phyloP scores from a whole-genome alignment of 2,888 invertebrate genomes.

The Cerceris rybyensis region DNA sequence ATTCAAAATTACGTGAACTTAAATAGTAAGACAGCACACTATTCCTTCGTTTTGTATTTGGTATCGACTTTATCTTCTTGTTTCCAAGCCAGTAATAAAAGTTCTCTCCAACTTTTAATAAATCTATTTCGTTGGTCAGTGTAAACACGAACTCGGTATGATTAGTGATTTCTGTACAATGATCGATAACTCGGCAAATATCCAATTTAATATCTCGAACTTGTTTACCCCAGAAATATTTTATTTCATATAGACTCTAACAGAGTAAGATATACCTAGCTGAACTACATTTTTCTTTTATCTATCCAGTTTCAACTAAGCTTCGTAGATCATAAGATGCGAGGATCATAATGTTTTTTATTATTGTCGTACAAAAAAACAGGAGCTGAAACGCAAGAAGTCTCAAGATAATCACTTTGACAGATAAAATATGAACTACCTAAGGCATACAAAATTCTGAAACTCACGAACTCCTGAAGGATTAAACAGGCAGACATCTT shows the following conservation, averaged over 20 bases:
- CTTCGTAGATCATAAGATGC: no score
- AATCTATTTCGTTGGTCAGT: slow-evolving; percentile 31
- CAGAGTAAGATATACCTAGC: no score
- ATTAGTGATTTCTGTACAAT: slow-evolving; percentile 32
- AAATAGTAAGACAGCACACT: not conserved
- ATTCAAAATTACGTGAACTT: not conserved
- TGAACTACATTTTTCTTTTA: no score
- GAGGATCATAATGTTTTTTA: no score
- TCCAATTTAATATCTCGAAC: slow-evolving; percentile 44
- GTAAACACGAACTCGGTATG: slow-evolving; percentile 45
- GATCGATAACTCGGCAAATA: slow-evolving; percentile 29
- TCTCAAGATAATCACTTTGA: no score
- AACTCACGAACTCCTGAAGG: no score
- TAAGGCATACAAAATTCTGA: no score
- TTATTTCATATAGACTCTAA: slow-evolving; percentile 26
- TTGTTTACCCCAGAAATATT: slow-evolving; percentile 7
- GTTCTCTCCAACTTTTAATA: slow-evolving; percentile 45
- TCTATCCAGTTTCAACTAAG: no score
- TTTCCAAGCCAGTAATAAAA: slow-evolving; percentile 40
- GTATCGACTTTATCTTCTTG: slow-evolving; percentile 6
- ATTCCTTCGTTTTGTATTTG: not conserved
- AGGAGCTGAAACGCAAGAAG: no score
- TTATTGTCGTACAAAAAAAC: no score
- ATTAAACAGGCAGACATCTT: no score
- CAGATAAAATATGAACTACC: no score